Evolutionary conservation across 1,140 invertebrate species (phyloP), one percentile per base, ranked within the genome.

Genomic region (Anastrepha ludens): DNA sequence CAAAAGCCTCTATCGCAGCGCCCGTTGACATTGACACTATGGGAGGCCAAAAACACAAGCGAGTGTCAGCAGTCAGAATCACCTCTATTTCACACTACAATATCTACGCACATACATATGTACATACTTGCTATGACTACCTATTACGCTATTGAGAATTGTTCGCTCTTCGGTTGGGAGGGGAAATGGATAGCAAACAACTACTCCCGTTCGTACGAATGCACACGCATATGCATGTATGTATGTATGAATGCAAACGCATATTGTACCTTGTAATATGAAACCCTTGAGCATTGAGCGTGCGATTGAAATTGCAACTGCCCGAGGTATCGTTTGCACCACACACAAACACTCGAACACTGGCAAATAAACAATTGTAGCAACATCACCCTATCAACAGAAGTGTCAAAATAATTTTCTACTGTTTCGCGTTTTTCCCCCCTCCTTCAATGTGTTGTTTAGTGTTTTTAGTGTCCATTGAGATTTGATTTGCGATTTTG

Each of bases 381-480:
- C 41, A 50, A 81, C 47, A 81, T n/a, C 67, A 20, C 67, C 67
- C 67, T 70, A 55, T 81, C 74, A 81, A 55, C 20, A 55, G 74
- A 81, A 81, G 74, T 81, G 74, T 81, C 74, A 81, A 81, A 81
- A 81, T 81, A 81, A 81, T 81, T 81, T 81, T 81, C 74, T 81
- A 58, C 74, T 81, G 74, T 81, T 81, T 81, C 74, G 47, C 50
- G 2, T 81, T 58, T 50, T 58, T 81, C 44, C 29, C 55, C 41
- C 11, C 47, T 13, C 41, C 70, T 74, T n/a, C 41, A n/a, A 55
- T 81, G 47, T 74, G 67, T 39, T 47, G 39, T 74, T 74, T 65
- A 39, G 7, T 70, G 39, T 70, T 70, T 81, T 81, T 81, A 81
- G 74, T 55, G 74, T 2, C 74, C 11, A 81, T 81, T 81, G 74